phyloP scores from a whole-genome alignment of 2,113 vertebrate genomes.

The Pachypanchax playfairii region DNA sequence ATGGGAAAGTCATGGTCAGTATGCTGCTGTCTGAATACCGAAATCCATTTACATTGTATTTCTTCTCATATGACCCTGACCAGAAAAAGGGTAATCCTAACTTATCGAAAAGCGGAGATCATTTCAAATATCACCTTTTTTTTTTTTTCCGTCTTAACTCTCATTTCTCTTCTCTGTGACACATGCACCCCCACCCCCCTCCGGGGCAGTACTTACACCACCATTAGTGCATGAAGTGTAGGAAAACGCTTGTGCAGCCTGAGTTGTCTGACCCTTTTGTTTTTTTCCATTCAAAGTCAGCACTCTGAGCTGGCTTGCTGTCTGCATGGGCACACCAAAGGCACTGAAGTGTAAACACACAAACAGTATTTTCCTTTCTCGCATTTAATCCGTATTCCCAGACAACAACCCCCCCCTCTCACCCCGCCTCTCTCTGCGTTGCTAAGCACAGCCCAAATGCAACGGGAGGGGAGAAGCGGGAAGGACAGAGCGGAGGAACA shows the following conservation, averaged over 20 bases:
- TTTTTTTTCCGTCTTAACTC: slow-evolving; percentile 26
- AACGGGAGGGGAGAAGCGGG: slow-evolving; percentile 12
- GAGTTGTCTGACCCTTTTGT: slow-evolving; percentile 56
- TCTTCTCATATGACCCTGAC: slow-evolving; percentile 33
- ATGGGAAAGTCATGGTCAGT: slow-evolving; percentile 63
- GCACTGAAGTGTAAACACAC: slow-evolving; percentile 68
- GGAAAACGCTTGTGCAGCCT: slow-evolving; percentile 38
- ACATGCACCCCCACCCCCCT: slow-evolving; percentile 3
- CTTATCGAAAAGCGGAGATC: slow-evolving; percentile 27
- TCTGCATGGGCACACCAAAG: slow-evolving; percentile 45
- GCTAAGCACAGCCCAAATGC: slow-evolving; percentile 38
- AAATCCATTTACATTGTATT: slow-evolving; percentile 41
- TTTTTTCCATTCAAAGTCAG: slow-evolving; percentile 61
- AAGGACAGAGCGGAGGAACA: slow-evolving; percentile 17
- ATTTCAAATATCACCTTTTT: slow-evolving; percentile 35
- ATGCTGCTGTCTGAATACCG: slow-evolving; percentile 24
- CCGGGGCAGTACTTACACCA: slow-evolving; percentile 26
- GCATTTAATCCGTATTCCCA: slow-evolving; percentile 73
- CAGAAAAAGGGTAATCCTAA: slow-evolving; percentile 8
- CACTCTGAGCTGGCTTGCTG: slow-evolving; percentile 51
- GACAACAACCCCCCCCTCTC: too few relatives aligned
- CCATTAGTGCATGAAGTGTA: slow-evolving; percentile 38
- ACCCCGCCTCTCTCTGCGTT: slow-evolving; percentile 20
- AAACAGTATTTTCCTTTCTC: slow-evolving; percentile 68
- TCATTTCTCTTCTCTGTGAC: slow-evolving; percentile 16